phyloP scores from a whole-genome alignment of 2,113 vertebrate genomes.

The Cyprinodon variegatus region DNA sequence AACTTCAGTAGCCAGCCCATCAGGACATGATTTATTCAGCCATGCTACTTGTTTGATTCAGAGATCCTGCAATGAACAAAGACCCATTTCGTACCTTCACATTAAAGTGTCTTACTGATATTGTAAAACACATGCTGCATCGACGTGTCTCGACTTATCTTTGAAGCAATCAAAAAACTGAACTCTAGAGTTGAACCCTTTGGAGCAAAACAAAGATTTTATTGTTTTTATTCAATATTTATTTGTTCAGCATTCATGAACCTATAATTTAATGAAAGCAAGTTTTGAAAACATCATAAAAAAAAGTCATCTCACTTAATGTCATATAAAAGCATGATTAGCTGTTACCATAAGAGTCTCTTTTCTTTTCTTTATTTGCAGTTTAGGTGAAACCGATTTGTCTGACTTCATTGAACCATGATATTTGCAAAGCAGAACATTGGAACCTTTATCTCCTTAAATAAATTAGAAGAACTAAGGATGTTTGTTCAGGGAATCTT shows the following conservation, averaged over 20 bases:
- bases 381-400: neutral
- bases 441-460: neutral
- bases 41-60: neutral
- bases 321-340: neutral
- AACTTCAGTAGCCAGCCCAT: too few relatives aligned
- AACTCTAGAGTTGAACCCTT: neutral
- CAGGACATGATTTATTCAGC: too few relatives aligned
- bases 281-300: neutral
- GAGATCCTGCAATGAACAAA: neutral
- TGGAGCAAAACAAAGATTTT: neutral
- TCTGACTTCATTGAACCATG: neutral
- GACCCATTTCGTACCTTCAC: neutral
- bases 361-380: neutral
- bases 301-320: neutral
- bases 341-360: neutral
- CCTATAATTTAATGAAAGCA: neutral
- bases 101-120: neutral
- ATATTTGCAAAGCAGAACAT: neutral
- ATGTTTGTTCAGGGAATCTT: neutral
- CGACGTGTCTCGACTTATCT: neutral
- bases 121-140: neutral
- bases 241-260: neutral
- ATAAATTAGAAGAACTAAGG: neutral
- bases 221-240: neutral
- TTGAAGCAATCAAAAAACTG: neutral